These are phyloP conservation scores for Phylloscopus collybita DNA, from an alignment of 2,797 vertebrate genomes.

Conservation along the genomic window DNA sequence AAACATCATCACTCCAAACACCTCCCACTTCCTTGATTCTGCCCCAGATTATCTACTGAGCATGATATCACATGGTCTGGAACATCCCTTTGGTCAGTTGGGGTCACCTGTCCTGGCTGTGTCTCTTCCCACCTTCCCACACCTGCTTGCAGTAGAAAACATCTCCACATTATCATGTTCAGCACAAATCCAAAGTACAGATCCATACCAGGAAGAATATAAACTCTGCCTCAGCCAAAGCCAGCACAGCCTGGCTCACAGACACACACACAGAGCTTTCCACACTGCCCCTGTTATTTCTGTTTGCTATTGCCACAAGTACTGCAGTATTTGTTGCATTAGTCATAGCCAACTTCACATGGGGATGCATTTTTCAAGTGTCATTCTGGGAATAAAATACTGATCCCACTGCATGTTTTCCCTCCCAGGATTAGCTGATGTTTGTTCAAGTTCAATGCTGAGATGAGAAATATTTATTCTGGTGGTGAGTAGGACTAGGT, in stretches of 20 bases:
- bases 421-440: not conserved
- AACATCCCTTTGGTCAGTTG: not conserved
- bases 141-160: not conserved
- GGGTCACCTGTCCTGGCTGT: not conserved
- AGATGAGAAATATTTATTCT: not conserved
- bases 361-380: not conserved
- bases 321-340: not conserved
- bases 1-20: not conserved
- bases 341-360: not conserved
- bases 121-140: not conserved
- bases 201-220: not conserved
- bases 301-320: not conserved
- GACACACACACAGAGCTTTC: not conserved
- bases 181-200: not conserved
- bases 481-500: not conserved
- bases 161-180: not conserved
- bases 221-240: not conserved
- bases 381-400: not conserved
- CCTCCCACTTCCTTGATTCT: fast-evolving
- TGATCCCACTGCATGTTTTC: not conserved
- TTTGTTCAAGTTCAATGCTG: not conserved
- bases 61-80: not conserved
- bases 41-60: not conserved
- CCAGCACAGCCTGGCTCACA: not conserved
- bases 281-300: not conserved